phyloP scores from a whole-genome alignment of 1,140 invertebrate species.

The Paracyclopina nana region DNA sequence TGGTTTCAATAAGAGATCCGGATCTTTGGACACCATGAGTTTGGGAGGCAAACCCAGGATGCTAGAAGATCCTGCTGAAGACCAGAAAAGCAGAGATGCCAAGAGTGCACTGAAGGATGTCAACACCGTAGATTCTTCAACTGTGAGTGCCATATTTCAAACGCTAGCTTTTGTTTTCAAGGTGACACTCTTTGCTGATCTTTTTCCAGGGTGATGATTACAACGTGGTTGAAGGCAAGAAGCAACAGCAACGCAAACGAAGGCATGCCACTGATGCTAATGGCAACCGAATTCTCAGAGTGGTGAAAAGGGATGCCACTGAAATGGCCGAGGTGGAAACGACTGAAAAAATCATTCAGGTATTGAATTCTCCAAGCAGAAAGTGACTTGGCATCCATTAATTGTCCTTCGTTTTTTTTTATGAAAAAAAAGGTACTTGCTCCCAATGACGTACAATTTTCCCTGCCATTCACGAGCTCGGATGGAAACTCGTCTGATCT shows the following conservation, averaged over 20 bases:
- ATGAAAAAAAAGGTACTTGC: slow-evolving; percentile 6
- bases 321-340: neutral
- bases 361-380: neutral
- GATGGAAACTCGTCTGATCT: no score
- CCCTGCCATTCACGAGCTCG: neutral
- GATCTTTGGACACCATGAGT: neutral
- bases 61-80: neutral
- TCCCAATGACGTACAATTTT: slow-evolving; percentile 8
- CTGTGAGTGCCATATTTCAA: no score
- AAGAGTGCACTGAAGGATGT: neutral
- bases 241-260: neutral
- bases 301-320: neutral
- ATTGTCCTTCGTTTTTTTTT: no score
- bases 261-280: neutral
- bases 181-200: no score
- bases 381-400: neutral
- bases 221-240: neutral
- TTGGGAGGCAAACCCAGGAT: neutral
- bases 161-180: no score
- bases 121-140: neutral
- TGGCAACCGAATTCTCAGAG: slow-evolving; percentile 6
- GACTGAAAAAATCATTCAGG: neutral
- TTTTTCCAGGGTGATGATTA: no score
- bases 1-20: neutral
- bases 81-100: neutral